Evolutionary conservation across 2,888 invertebrate genomes (phyloP), one percentile per base, ranked within the genome.

Genomic region (Heterodera filipjevi): DNA sequence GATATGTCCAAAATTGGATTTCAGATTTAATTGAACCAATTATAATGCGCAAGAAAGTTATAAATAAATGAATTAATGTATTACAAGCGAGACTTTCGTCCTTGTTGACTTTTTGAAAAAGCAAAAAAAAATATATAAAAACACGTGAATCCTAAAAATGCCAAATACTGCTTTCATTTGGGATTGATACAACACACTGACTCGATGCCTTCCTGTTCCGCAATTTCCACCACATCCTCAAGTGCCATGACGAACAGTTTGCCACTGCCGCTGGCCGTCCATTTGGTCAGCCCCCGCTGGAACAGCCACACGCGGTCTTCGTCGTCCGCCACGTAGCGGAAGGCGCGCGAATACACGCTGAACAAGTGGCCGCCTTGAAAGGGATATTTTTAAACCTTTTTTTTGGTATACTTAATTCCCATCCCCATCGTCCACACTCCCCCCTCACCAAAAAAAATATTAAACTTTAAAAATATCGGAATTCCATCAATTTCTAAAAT

Each of bases 241-340:
- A 82, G 73, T 39, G 75, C 59, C 80, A 82, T 79, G 30, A 82
- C 71, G 53, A 80, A 82, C 14, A 82, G 77, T 59, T 81, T 81
- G 44, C 81, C 81, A 64, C 81, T 78, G 68, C 82, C 82, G 66
- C 81, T 46, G 27, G 59, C 59, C 12, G 59, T 27, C 59, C 59
- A 59, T 3, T 81, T 81, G 30, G 81, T 82, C 32, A 82, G 59
- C 30, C 82, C 80, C 64, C 77, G 77, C 71, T 74, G 84, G 66
- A 82, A 85, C 44, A 87, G 81, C 75, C 82, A 81, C 32, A 79
- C 81, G 77, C 87, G 87, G 82, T 87, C 87, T 74, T 86, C 85
- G 46, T 88, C 87, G 70, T 87, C 87, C 75, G 86, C 86, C 2
- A 85, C 84, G 71, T 88, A 88, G 83, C 86, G 82, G 79, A 85